These are phyloP conservation scores for Parasteatoda lunata DNA, from an alignment of 2,888 invertebrate genomes.

Conservation along the genomic window DNA sequence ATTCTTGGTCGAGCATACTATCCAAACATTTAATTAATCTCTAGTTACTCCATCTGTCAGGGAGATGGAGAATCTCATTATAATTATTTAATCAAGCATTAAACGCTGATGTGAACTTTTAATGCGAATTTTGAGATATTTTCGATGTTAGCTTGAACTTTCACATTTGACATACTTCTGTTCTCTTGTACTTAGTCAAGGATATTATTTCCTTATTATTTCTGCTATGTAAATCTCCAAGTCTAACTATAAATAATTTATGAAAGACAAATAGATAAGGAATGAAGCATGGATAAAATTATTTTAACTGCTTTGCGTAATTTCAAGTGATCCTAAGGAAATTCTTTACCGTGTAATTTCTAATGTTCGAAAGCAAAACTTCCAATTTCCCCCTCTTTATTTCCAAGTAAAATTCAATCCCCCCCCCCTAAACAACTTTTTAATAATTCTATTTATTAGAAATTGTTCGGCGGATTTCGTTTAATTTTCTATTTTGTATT, in stretches of 20 bases:
- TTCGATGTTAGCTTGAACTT: background rate
- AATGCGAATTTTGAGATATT: background rate
- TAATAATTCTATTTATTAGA: no score
- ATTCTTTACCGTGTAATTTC: no score
- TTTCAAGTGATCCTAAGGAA: no score
- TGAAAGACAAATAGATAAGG: background rate
- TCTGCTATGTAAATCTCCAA: background rate
- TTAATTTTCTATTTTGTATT: no score
- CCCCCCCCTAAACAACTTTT: no score
- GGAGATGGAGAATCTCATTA: constrained; percentile 5
- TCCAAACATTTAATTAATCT: background rate
- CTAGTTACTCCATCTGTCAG: background rate
- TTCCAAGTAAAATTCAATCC: no score
- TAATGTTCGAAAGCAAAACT: no score
- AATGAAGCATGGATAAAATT: no score
- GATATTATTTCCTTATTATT: background rate
- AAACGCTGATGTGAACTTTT: background rate
- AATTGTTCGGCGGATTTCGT: no score
- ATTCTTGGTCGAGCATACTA: no score
- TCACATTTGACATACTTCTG: background rate
- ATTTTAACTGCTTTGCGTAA: no score
- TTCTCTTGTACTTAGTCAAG: background rate
- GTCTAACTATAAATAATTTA: background rate
- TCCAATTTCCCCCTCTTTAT: no score
- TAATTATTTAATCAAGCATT: constrained; percentile 3